phyloP scores from a whole-genome alignment of 2,888 invertebrate genomes.

The Leptinotarsa rubiginosa region DNA sequence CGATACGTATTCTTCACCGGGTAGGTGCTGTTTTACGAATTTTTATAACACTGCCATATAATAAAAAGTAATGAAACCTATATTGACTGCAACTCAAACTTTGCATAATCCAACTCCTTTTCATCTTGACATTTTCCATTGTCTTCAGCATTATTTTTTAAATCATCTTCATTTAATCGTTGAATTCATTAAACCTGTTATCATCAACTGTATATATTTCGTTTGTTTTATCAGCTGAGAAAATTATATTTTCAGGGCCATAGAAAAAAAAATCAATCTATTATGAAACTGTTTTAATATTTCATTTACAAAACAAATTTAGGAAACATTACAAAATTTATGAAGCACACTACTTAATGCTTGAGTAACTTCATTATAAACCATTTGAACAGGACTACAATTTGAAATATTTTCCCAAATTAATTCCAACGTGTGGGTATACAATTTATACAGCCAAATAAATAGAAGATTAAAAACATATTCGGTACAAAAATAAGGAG shows the following conservation, averaged over 20 bases:
- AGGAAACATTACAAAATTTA: slow-evolving; percentile 36
- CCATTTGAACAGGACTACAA: slow-evolving; percentile 33
- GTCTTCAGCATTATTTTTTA: no score
- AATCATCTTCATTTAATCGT: no score
- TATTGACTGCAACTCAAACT: no score
- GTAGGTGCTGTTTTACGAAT: no score
- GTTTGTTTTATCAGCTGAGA: no score
- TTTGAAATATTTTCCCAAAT: slow-evolving; percentile 24
- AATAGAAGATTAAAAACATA: slow-evolving; percentile 30
- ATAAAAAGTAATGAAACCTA: no score
- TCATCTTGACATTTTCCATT: background rate
- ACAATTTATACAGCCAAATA: slow-evolving; percentile 34
- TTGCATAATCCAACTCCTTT: background rate
- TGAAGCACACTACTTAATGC: slow-evolving; percentile 28
- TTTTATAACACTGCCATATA: no score
- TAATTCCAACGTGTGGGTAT: slow-evolving; percentile 31
- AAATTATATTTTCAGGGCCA: background rate
- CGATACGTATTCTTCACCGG: no score
- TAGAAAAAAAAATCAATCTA: slow-evolving; percentile 20
- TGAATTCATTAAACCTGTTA: no score
- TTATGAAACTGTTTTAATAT: slow-evolving; percentile 37
- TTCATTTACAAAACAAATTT: slow-evolving; percentile 44
- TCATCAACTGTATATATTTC: no score
- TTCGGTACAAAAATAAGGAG: slow-evolving; percentile 29
- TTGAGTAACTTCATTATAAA: slow-evolving; percentile 25